Conservation (phyloP, 2,113 vertebrate species). For the Peucedramus taeniatus region DNA sequence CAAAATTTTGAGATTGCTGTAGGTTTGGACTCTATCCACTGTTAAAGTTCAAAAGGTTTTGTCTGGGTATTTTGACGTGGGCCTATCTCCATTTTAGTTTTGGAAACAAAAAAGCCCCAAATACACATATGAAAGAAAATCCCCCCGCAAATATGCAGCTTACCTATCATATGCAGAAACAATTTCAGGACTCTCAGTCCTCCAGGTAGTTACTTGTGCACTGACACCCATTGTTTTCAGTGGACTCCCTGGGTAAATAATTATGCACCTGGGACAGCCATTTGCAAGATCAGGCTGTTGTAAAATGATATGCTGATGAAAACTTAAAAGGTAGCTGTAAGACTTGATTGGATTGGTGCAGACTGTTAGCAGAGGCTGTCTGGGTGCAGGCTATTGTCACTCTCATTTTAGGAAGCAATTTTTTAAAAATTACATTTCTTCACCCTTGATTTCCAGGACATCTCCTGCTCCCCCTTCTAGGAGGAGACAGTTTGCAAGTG, state of each 20-base stretch:
- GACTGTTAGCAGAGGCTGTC: background rate
- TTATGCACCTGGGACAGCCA: conserved; percentile 1
- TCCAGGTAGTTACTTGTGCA: conserved; percentile 16
- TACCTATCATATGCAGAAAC: conserved; percentile 21
- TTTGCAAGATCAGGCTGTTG: conserved; percentile 12
- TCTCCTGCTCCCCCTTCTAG: background rate
- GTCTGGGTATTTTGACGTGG: background rate
- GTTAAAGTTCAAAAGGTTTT: conserved; percentile 36
- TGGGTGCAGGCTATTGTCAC: background rate
- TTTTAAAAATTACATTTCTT: background rate
- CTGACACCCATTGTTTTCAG: conserved; percentile 42
- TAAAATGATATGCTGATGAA: conserved; percentile 29
- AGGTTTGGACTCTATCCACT: conserved; percentile 45
- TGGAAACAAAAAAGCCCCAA: background rate
- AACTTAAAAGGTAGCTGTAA: conserved; percentile 20
- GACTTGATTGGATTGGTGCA: background rate
- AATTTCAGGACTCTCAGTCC: background rate
- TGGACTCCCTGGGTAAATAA: conserved; percentile 16
- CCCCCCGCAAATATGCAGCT: background rate
- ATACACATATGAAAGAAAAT: background rate
- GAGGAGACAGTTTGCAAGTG: conserved; percentile 42
- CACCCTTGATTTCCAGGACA: background rate
- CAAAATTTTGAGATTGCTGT: conserved; percentile 17
- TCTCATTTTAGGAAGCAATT: background rate
- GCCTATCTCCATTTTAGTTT: conserved; percentile 22